Conservation (phyloP, 2,888 invertebrate species). For the Euplagia quadripunctaria region DNA sequence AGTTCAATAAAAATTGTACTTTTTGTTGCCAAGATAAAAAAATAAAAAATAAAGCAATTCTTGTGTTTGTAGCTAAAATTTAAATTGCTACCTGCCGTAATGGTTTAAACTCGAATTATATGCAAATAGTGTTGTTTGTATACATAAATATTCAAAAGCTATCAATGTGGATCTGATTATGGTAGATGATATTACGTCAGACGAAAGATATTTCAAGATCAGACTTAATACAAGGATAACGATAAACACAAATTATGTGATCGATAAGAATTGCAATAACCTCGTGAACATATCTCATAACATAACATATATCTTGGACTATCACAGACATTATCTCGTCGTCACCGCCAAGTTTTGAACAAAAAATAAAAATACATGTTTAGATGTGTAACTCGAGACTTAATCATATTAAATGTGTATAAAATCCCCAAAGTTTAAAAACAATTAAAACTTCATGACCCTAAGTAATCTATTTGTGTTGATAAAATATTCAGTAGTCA, state of each 20-base stretch:
- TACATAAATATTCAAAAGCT: neutral
- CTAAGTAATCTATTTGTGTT: neutral
- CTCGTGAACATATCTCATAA: slow-evolving; percentile 17
- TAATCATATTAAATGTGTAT: too few species aligned
- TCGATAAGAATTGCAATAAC: slow-evolving; percentile 36
- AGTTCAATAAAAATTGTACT: slow-evolving; percentile 24
- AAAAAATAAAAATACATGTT: too few species aligned
- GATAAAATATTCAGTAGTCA: neutral
- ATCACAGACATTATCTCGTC: neutral
- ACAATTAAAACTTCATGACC: neutral
- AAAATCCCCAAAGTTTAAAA: too few species aligned
- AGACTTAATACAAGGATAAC: slow-evolving; percentile 21
- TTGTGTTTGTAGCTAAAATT: neutral
- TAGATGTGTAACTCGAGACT: too few species aligned
- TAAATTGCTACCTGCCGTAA: neutral
- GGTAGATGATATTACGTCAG: slow-evolving; percentile 32
- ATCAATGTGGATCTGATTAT: slow-evolving; percentile 13
- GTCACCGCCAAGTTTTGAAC: neutral
- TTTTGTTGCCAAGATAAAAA: slow-evolving; percentile 11
- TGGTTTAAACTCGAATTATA: slow-evolving; percentile 9
- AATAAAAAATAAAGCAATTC: neutral
- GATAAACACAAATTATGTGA: slow-evolving; percentile 34
- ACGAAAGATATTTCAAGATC: slow-evolving; percentile 32
- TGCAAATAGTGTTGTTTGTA: slow-evolving; percentile 12
- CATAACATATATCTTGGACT: too few species aligned